phyloP scores from a whole-genome alignment of 2,113 vertebrate species.

The Pterophyllum scalare region DNA sequence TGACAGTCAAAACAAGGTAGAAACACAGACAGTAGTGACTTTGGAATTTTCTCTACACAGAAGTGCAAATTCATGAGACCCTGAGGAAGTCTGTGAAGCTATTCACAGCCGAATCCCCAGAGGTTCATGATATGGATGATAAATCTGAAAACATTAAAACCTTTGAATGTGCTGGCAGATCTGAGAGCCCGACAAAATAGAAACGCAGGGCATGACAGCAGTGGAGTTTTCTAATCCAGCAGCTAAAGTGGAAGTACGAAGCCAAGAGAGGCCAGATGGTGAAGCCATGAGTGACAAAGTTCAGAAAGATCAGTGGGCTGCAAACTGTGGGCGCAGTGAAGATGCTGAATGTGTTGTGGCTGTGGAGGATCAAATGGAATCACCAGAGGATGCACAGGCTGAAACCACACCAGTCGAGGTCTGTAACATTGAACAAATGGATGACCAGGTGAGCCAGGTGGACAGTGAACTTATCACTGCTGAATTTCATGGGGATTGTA shows the following conservation, averaged over 20 bases:
- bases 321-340: not conserved
- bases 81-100: not conserved
- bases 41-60: slow-evolving; percentile 3
- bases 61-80: slow-evolving; percentile 18
- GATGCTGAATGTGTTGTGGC: slow-evolving; percentile 2
- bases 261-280: not conserved
- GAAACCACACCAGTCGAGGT: not conserved
- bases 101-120: not conserved
- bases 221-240: not conserved
- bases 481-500: not conserved
- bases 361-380: slow-evolving; percentile 14
- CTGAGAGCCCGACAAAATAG: not conserved
- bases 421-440: not conserved
- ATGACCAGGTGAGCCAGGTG: not conserved
- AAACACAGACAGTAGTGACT: not conserved
- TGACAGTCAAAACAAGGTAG: not conserved
- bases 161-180: not conserved
- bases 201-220: not conserved
- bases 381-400: not conserved
- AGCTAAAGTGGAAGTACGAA: slow-evolving; percentile 8
- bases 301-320: not conserved
- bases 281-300: not conserved
- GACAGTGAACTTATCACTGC: slow-evolving; percentile 2
- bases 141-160: slow-evolving; percentile 9
- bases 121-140: not conserved